Conservation (phyloP, 2,113 vertebrate species). For the Macaca mulatta region DNA sequence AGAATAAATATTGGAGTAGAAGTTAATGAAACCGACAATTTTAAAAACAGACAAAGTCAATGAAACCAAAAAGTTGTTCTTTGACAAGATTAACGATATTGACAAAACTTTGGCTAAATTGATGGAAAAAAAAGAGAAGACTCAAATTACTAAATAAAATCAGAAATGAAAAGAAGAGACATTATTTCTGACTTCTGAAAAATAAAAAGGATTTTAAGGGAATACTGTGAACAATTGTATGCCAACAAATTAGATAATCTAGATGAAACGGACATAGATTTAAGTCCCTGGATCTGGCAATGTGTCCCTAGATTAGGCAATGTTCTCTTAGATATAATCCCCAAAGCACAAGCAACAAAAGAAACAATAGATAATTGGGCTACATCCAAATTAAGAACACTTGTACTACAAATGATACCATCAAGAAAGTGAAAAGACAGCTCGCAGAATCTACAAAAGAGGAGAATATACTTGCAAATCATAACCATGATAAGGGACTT, state of each 20-base stretch:
- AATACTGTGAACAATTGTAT: background rate
- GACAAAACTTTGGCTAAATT: background rate
- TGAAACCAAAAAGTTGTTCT: background rate
- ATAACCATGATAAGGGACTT: background rate
- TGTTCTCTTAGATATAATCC: background rate
- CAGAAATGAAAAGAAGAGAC: background rate
- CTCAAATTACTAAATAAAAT: background rate
- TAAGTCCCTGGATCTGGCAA: background rate
- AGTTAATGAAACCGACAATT: background rate
- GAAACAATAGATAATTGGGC: background rate
- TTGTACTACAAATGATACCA: background rate
- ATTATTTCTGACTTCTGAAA: background rate
- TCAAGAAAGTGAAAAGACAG: background rate
- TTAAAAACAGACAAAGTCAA: background rate
- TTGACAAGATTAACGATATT: background rate
- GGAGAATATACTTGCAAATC: background rate
- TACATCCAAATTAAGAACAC: background rate
- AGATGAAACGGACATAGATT: background rate
- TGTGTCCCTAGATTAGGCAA: background rate
- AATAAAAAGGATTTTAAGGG: background rate
- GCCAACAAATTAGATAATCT: background rate
- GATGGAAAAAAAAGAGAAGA: background rate
- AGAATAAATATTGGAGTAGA: background rate
- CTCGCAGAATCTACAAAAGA: background rate
- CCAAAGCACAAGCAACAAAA: background rate